Evolutionary conservation across 2,888 invertebrate species (phyloP).

Genomic region (Pammene fasciana): DNA sequence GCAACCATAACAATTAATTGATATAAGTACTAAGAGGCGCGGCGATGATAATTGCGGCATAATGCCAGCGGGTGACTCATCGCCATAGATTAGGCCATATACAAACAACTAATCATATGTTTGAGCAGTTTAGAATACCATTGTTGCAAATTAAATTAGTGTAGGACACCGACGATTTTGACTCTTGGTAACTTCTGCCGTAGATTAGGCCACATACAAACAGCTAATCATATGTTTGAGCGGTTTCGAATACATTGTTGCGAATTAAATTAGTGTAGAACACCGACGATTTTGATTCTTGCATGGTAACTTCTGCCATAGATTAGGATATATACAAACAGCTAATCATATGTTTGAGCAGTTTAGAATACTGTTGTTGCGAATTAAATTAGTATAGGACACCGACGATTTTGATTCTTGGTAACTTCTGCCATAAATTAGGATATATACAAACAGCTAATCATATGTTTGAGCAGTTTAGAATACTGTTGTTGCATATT

Average conservation of each 20-base stretch:
- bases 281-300: too few species aligned
- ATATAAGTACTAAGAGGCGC: slow-evolving; percentile 58
- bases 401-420: too few species aligned
- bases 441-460: too few species aligned
- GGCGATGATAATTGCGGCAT: slow-evolving; percentile 42
- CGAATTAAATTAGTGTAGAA: neutral
- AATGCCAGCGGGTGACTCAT: slow-evolving; percentile 43
- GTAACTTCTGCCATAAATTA: too few species aligned
- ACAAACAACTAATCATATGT: slow-evolving; percentile 25
- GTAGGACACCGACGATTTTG: neutral
- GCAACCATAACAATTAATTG: slow-evolving; percentile 70
- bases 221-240: neutral
- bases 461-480: too few species aligned
- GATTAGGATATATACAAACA: too few species aligned
- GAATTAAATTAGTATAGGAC: too few species aligned
- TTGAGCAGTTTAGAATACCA: slow-evolving; percentile 11
- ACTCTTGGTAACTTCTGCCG: neutral
- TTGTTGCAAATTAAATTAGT: slow-evolving; percentile 9
- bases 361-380: too few species aligned
- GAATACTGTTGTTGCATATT: too few species aligned
- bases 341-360: too few species aligned
- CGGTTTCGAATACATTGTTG: neutral
- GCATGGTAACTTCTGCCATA: too few species aligned
- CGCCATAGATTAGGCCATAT: slow-evolving; percentile 29
- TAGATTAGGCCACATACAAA: slow-evolving; percentile 2